Base-by-base conservation (phyloP, 2,797 vertebrate species). In the Hozukius guyotensis region DNA sequence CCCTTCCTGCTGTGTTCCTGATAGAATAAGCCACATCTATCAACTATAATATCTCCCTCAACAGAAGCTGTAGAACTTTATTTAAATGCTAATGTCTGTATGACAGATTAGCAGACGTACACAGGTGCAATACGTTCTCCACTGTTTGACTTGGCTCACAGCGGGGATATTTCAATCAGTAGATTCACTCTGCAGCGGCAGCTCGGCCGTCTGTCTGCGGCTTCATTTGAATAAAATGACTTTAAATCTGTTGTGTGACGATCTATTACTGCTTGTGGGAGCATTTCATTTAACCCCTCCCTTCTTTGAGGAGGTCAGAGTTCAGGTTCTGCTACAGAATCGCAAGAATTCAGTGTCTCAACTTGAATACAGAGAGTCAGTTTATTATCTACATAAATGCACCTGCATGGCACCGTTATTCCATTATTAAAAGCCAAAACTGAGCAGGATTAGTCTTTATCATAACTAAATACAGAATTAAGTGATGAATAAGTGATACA, bases 31-130 rank as follows among this genome's bases (percentile, higher is more conserved):
- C 34, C 75, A 75, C 83, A 87, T 92, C 83, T 85, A 87, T 93
- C 86, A 86, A 76, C 57, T 66, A n/a, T 59, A 84, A 83, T 84
- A 83, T 88, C 72, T 82, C 62, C 62, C 46, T 78, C 63, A 83
- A 69, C 81, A 80, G 36, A 60, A 57, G 82, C 63, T 74, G 57
- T 81, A 87, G 79, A 88, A 85, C 82, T 88, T 90, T 89, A 93
- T 93, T 91, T 89, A 92, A 93, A 93, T 92, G 91, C 85, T 92
- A 92, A 93, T 93, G 72, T 80, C 32, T 68, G 71, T 83, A 75
- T 92, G 87, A 86, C 72, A 87, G 81, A 90, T 85, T 78, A 87
- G 77, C 64, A 83, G 57, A 63, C 18, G 12, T 61, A 80, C 80
- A 72, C 80, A 80, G 80, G 77, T 68, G 72, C 65, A 65, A 80